phyloP scores from a whole-genome alignment of 2,113 vertebrate species.

The Elgaria multicarinata region DNA sequence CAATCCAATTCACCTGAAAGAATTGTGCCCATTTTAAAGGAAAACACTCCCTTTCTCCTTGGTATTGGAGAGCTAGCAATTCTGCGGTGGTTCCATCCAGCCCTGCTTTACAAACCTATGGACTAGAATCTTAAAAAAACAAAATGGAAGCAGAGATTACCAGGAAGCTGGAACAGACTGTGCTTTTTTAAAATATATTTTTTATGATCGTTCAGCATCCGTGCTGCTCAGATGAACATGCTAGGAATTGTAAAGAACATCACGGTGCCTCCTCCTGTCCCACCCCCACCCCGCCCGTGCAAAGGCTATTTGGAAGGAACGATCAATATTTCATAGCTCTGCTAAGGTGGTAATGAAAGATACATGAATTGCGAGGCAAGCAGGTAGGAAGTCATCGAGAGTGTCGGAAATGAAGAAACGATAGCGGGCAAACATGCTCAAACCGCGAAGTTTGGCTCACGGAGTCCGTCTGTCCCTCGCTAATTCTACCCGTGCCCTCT shows the following conservation, averaged over 20 bases:
- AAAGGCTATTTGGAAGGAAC: slow-evolving; percentile 63
- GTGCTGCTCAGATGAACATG: background rate
- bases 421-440: slow-evolving; percentile 63
- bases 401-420: slow-evolving; percentile 70
- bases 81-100: background rate
- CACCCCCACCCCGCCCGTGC: background rate
- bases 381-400: slow-evolving; percentile 69
- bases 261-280: slow-evolving; percentile 41
- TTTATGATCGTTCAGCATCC: too few relatives aligned
- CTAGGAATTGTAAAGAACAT: slow-evolving; percentile 62
- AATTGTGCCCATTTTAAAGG: too few relatives aligned
- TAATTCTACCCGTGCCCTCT: background rate
- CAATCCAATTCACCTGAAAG: background rate
- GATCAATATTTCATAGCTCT: slow-evolving; percentile 80
- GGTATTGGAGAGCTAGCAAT: background rate
- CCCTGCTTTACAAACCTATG: background rate
- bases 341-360: slow-evolving; percentile 78
- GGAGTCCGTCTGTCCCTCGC: slow-evolving; percentile 45
- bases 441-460: slow-evolving; percentile 61
- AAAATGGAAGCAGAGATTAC: background rate
- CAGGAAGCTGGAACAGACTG: background rate
- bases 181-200: too few relatives aligned
- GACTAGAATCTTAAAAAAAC: background rate
- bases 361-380: slow-evolving; percentile 69
- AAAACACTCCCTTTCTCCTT: background rate